A percentile compares a stretch with the other conserved stretches of the same genome.
Evolutionary conservation across 1,140 invertebrate genomes (phyloP).

Genomic region (Druon quercuslanigerum): DNA sequence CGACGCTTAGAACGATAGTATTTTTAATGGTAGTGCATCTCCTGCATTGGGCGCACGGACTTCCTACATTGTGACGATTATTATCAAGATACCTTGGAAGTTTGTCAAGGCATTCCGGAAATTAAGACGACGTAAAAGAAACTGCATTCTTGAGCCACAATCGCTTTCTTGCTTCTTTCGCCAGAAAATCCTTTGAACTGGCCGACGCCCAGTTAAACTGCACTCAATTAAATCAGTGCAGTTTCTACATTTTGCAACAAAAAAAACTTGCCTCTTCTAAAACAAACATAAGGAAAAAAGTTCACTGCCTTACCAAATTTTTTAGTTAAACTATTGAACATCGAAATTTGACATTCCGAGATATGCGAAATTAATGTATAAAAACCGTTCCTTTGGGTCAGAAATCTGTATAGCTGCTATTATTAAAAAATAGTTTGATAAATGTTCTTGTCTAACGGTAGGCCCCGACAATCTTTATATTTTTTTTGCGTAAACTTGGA

Average conservation of each 20-base stretch:
- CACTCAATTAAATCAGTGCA: slow-evolving; percentile 1
- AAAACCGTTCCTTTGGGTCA: no score
- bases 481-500: no score
- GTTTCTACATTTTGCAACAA: no score
- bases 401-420: no score
- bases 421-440: no score
- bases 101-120: slow-evolving; percentile 50
- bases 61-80: slow-evolving; percentile 34
- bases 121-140: slow-evolving; percentile 47
- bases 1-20: slow-evolving; percentile 47
- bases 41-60: slow-evolving; percentile 39
- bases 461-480: no score
- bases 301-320: background rate
- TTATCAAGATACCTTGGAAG: slow-evolving; percentile 45
- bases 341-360: slow-evolving; percentile 36
- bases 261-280: no score
- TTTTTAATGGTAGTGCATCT: slow-evolving; percentile 47
- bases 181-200: slow-evolving; percentile 26
- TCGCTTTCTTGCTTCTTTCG: slow-evolving; percentile 31
- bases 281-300: no score
- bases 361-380: slow-evolving; percentile 20
- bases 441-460: no score
- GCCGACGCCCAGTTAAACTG: slow-evolving; percentile 18
- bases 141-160: slow-evolving; percentile 44
- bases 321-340: background rate